Evolutionary conservation across 23 tunicate species (phyloP).

Genomic region (Phallusia fumigata): DNA sequence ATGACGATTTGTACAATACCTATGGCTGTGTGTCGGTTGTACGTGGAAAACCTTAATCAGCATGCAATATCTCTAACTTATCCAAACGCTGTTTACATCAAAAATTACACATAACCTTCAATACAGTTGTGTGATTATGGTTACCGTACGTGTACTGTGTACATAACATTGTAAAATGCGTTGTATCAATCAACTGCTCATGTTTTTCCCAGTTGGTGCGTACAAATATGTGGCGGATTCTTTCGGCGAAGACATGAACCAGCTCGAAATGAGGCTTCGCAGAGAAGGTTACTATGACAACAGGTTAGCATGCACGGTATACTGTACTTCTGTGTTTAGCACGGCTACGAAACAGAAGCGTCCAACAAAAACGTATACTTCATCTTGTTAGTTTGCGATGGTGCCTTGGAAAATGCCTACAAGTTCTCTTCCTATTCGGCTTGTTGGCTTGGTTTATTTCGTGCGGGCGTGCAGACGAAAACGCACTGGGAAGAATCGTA

Average conservation of each 20-base stretch:
- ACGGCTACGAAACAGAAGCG: not conserved
- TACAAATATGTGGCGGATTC: slow-evolving; percentile 27
- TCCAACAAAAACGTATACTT: not conserved
- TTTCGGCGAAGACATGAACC: slow-evolving; percentile 58
- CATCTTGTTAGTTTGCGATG: not conserved
- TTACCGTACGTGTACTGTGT: no score
- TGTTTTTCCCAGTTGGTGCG: slow-evolving; percentile 29
- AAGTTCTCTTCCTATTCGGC: slow-evolving; percentile 8
- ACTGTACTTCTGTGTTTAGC: no score
- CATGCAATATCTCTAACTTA: no score
- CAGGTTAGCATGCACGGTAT: slow-evolving; percentile 28
- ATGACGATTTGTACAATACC: no score
- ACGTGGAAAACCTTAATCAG: no score
- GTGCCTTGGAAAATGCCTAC: slow-evolving; percentile 26
- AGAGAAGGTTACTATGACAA: slow-evolving; percentile 73
- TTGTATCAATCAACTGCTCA: no score
- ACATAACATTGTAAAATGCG: no score
- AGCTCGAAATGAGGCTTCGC: slow-evolving; percentile 43
- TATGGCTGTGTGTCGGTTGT: no score
- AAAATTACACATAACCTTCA: no score
- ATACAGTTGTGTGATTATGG: no score
- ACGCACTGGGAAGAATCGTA: not conserved
- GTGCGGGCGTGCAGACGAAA: not conserved
- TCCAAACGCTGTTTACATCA: no score
- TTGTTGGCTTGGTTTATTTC: slow-evolving; percentile 8